Evolutionary conservation across 2,888 invertebrate species (phyloP), one percentile per base, ranked within the genome.

Genomic region (Slavum lentiscoides): DNA sequence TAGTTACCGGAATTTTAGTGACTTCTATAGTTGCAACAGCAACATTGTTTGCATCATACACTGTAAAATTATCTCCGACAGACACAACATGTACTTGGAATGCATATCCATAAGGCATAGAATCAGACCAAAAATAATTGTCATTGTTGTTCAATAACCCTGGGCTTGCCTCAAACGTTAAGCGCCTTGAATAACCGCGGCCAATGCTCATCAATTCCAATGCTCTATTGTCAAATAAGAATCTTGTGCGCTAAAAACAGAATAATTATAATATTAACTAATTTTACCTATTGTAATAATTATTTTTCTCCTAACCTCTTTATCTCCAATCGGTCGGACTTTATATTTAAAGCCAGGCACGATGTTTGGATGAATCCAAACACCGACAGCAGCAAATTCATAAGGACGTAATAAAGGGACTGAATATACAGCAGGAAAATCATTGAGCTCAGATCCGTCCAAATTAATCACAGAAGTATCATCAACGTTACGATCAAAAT

Each of bases 111-210:
- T 91, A 91, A 1, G 91, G 90, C 83, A 90, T 88, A 58, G 92
- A 93, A 87, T 93, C 93, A 39, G 92, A 91, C 92, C 93, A 93
- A 88, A 93, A 93, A 86, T 91, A 92, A 85, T 92, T 91, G 72
- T 89, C 88, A 86, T 92, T 92, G 83, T 90, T 88, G 87, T 92
- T 92, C 66, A 91, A 88, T 61, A 89, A 88, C 49, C 85, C 85
- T 67, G 88, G 88, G 80, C 89, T 88, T 1, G 91, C 90, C 85
- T 91, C 90, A 87, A 93, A 93, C 2, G 93, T 93, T 83, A 93
- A 88, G 67, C 93, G 89, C 82, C 92, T 89, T 9, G 92, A 91
- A 85, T 92, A 93, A 13, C 93, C 93, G 84, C 92, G 89, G 0
- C 93, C 93, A 84, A 93, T 91, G 49, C 90, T 90, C 84, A 89